Evolutionary conservation across 1,140 invertebrate genomes (phyloP).

Genomic region (Idris sp.): DNA sequence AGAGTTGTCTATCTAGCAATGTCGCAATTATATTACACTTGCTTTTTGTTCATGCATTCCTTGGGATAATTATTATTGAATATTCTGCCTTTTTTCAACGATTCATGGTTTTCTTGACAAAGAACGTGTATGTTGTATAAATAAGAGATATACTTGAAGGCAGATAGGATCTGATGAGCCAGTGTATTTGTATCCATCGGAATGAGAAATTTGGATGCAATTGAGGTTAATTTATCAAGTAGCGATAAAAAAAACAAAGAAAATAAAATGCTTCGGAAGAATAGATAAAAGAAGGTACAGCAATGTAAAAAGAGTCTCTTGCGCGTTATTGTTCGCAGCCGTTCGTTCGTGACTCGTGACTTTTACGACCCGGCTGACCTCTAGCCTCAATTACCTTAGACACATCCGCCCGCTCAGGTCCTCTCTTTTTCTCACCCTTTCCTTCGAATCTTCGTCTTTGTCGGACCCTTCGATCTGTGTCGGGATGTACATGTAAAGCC

Average conservation of each 20-base stretch:
- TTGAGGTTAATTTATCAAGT: slow-evolving; percentile 49
- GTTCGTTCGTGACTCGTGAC: slow-evolving; percentile 78
- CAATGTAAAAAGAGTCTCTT: slow-evolving; percentile 52
- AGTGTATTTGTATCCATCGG: slow-evolving; percentile 11
- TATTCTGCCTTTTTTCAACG: too few relatives aligned
- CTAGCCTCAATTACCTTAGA: slow-evolving; percentile 78
- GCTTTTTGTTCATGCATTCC: too few relatives aligned
- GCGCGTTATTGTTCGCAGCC: slow-evolving; percentile 75
- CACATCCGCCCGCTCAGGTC: slow-evolving; percentile 73
- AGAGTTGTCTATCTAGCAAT: too few relatives aligned
- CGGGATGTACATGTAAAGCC: slow-evolving; percentile 47
- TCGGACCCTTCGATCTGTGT: slow-evolving; percentile 51
- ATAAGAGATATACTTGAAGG: too few relatives aligned
- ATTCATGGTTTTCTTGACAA: too few relatives aligned
- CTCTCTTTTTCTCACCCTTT: slow-evolving; percentile 61
- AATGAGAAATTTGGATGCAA: slow-evolving; percentile 42
- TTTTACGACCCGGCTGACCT: slow-evolving; percentile 76
- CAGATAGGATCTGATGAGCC: too few relatives aligned
- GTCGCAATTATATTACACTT: too few relatives aligned
- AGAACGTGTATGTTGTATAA: too few relatives aligned
- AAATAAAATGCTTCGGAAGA: slow-evolving; percentile 37
- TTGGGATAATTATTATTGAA: too few relatives aligned
- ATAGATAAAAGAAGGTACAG: slow-evolving; percentile 50
- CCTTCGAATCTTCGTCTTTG: slow-evolving; percentile 46
- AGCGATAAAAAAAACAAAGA: slow-evolving; percentile 59